Evolutionary conservation across 2,888 invertebrate genomes (phyloP).

Genomic region (Strigamia crassipes): DNA sequence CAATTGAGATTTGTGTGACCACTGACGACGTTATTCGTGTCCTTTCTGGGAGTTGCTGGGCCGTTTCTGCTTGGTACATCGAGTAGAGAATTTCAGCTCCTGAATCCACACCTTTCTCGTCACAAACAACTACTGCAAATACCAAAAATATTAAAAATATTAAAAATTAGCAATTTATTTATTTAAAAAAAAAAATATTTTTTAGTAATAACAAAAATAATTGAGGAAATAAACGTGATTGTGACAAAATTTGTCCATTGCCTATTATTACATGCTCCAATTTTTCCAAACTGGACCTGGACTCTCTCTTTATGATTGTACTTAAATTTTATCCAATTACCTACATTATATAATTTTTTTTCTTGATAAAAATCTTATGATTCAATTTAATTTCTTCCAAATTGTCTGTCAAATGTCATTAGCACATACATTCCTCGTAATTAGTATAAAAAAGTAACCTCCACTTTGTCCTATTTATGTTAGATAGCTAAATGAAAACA

Average conservation of each 20-base stretch:
- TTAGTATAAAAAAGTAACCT: background rate
- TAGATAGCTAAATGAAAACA: background rate
- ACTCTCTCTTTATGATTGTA: no score
- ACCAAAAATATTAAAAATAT: background rate
- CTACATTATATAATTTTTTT: no score
- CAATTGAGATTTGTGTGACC: background rate
- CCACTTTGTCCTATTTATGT: background rate
- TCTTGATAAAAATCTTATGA: no score
- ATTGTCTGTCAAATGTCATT: background rate
- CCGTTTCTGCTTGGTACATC: conserved; percentile 2
- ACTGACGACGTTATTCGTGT: background rate
- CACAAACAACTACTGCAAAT: background rate
- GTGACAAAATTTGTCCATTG: no score
- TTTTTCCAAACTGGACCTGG: no score
- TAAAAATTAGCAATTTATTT: no score
- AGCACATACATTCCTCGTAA: background rate
- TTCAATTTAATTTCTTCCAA: background rate
- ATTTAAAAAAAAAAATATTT: no score
- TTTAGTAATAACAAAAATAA: no score
- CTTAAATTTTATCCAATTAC: no score
- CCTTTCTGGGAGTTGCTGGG: background rate
- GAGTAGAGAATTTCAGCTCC: conserved; percentile 41
- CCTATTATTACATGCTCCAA: no score
- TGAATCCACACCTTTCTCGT: background rate
- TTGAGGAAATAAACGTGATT: no score